A percentile compares a stretch with the other conserved stretches of the same genome.
phyloP scores from a whole-genome alignment of 2,113 vertebrate genomes.

The Chlorodrepanis virens region DNA sequence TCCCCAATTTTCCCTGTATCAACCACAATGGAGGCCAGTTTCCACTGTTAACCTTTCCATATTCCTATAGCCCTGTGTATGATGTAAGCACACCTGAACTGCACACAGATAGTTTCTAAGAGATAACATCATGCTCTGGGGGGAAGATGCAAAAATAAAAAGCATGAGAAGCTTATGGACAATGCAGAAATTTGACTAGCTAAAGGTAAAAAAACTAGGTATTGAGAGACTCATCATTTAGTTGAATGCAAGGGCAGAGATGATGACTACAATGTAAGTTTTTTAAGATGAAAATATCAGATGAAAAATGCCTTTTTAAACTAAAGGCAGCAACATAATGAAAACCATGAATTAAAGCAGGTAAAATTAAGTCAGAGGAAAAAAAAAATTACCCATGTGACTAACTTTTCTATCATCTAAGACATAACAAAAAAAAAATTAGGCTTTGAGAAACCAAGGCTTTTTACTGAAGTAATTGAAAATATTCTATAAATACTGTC shows the following conservation, averaged over 20 bases:
- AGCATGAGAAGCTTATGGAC: background rate
- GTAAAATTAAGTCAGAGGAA: background rate
- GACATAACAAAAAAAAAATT: background rate
- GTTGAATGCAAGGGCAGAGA: background rate
- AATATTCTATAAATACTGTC: background rate
- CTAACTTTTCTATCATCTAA: background rate
- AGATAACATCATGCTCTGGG: background rate
- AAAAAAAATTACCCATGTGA: background rate
- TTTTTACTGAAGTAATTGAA: background rate
- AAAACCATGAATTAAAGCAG: background rate
- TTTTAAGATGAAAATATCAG: background rate
- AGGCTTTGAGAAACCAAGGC: background rate
- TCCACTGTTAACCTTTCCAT: background rate
- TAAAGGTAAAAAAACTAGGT: background rate
- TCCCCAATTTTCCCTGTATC: background rate
- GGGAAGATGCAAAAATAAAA: background rate
- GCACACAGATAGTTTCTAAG: background rate
- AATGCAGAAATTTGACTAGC: background rate
- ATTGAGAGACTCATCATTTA: background rate
- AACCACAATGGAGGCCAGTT: background rate
- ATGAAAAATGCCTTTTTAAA: background rate
- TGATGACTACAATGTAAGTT: background rate
- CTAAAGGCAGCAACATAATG: background rate
- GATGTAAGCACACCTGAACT: background rate
- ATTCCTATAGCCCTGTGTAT: accelerated